A percentile compares a stretch with the other conserved stretches of the same genome.
phyloP scores from a whole-genome alignment of 2,113 vertebrate genomes.

The Mustelus asterias region DNA sequence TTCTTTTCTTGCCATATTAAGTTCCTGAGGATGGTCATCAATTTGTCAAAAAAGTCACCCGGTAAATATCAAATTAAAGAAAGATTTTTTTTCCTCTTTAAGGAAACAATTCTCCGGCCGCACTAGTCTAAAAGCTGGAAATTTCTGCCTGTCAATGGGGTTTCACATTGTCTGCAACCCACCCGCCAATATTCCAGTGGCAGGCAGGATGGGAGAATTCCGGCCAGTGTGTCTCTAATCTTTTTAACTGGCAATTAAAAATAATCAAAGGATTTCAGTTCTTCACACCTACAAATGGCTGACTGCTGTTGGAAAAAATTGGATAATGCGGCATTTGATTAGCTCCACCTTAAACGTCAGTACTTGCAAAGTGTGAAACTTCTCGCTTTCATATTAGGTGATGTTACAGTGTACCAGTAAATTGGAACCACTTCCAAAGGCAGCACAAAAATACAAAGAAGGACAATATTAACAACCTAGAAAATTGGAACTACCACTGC shows the following conservation, averaged over 20 bases:
- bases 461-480: not conserved
- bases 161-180: too few species aligned
- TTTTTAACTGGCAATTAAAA: not conserved
- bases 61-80: slow-evolving; percentile 45
- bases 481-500: not conserved
- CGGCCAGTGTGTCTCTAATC: slow-evolving; percentile 50
- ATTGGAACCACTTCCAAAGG: slow-evolving; percentile 42
- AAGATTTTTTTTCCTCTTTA: slow-evolving; percentile 67
- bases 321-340: not conserved
- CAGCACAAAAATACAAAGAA: slow-evolving; percentile 35
- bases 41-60: not conserved
- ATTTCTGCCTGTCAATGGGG: too few species aligned
- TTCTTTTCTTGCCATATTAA: slow-evolving; percentile 42
- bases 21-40: slow-evolving; percentile 47
- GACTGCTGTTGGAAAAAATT: not conserved
- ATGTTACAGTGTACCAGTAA: slow-evolving; percentile 30
- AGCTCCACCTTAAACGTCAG: not conserved
- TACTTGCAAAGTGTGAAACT: slow-evolving; percentile 53
- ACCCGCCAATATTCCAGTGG: too few species aligned
- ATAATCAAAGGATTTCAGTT: not conserved
- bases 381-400: slow-evolving; percentile 45
- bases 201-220: too few species aligned
- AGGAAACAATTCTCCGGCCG: slow-evolving; percentile 49
- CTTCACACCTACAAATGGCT: not conserved
- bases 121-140: too few species aligned